These are phyloP conservation scores for Whitmania pigra DNA, from an alignment of 1,140 invertebrate genomes.

Conservation along the genomic window DNA sequence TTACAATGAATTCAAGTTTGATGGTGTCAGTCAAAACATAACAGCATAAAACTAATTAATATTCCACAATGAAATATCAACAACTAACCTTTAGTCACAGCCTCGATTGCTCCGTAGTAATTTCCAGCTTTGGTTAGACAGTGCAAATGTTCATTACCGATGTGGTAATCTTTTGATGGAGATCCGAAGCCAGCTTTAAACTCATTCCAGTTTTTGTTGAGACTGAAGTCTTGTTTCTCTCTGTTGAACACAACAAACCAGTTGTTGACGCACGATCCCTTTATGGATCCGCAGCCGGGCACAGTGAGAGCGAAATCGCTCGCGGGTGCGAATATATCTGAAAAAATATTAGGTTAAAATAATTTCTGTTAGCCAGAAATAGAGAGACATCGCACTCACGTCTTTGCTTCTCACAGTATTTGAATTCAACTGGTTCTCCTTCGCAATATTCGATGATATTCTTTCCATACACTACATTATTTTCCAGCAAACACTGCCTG, in stretches of 20 bases:
- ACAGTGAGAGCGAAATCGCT: no score
- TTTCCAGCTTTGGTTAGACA: constrained; percentile 21
- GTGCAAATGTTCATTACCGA: constrained; percentile 27
- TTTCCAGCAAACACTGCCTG: constrained; percentile 1
- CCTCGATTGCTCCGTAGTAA: neutral
- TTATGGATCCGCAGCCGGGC: no score
- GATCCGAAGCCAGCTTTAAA: constrained; percentile 27
- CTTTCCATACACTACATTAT: constrained; percentile 8
- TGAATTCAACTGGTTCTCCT: constrained; percentile 17
- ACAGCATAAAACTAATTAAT: no score
- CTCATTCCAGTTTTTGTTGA: constrained; percentile 23
- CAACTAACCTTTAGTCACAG: neutral
- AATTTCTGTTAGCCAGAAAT: no score
- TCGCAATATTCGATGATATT: constrained; percentile 14
- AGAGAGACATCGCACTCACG: neutral
- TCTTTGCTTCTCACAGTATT: constrained; percentile 1
- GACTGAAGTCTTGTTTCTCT: constrained; percentile 2
- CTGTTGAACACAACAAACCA: constrained; percentile 10
- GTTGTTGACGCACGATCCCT: constrained; percentile 1
- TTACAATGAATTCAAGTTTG: no score
- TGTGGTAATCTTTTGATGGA: constrained; percentile 22
- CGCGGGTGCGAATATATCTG: no score
- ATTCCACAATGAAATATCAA: no score
- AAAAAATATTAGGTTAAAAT: no score
- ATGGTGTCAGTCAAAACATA: no score